These are phyloP conservation scores for Ceyx erithaca DNA, from an alignment of 2,797 vertebrate species.

Conservation along the genomic window DNA sequence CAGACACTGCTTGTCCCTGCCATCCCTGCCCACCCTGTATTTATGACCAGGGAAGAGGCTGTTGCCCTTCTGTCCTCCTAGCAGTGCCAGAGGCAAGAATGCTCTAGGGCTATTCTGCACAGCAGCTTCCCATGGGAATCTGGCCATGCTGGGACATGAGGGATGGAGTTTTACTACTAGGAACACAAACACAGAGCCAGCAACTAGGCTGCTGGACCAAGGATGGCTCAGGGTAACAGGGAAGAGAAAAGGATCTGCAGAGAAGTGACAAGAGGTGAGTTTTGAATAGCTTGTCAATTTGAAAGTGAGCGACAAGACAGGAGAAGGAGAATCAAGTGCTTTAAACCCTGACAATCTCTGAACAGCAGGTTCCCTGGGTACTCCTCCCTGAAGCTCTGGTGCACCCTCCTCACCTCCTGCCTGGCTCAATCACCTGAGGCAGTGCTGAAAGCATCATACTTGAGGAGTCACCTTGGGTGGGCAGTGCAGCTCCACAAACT, in stretches of 20 bases:
- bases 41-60: not conserved
- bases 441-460: not conserved
- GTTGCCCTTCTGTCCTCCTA: not conserved
- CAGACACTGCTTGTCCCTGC: not conserved
- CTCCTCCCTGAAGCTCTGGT: not conserved
- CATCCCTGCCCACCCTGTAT: not conserved
- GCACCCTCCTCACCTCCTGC: not conserved
- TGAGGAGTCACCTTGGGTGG: not conserved
- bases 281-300: not conserved
- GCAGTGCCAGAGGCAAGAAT: not conserved
- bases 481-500: fast-evolving
- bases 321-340: not conserved
- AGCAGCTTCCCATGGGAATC: fast-evolving
- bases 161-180: not conserved
- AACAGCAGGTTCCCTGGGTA: not conserved
- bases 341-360: not conserved
- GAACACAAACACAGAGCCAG: not conserved
- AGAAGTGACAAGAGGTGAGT: not conserved
- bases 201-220: not conserved
- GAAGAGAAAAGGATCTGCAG: not conserved
- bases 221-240: not conserved
- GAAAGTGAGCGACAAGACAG: not conserved
- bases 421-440: fast-evolving
- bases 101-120: not conserved
- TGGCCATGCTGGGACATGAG: not conserved